These are phyloP conservation scores for Zophobas atratus DNA, from an alignment of 1,140 invertebrate genomes.

Conservation along the genomic window DNA sequence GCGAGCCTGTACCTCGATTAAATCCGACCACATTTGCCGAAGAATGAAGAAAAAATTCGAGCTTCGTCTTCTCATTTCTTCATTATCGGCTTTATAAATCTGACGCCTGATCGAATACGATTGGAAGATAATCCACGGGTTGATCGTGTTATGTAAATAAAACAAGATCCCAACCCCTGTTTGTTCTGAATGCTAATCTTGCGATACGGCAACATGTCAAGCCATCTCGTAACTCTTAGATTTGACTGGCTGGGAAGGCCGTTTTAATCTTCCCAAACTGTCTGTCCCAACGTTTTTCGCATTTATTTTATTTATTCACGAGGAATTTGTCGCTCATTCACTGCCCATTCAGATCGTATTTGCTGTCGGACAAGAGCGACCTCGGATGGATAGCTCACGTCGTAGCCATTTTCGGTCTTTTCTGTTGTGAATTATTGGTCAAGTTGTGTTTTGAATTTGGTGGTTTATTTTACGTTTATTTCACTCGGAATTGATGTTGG, in stretches of 20 bases:
- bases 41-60: neutral
- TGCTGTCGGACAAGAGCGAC: neutral
- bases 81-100: neutral
- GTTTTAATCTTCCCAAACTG: constrained; percentile 7
- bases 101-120: constrained; percentile 3
- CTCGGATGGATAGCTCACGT: neutral
- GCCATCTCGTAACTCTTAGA: neutral
- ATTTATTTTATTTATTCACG: constrained; percentile 3
- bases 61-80: neutral
- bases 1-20: too few species aligned
- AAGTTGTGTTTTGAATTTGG: neutral
- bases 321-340: neutral
- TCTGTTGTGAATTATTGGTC: neutral
- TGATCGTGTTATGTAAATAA: constrained; percentile 11
- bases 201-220: neutral
- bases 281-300: neutral
- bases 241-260: constrained; percentile 13
- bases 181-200: neutral
- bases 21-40: too few species aligned
- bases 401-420: neutral
- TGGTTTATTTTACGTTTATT: neutral
- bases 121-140: neutral
- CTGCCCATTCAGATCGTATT: neutral
- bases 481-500: neutral
- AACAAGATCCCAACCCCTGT: neutral